Base-by-base conservation (phyloP, 2,888 invertebrate genomes). In the Cataglyphis livida region DNA sequence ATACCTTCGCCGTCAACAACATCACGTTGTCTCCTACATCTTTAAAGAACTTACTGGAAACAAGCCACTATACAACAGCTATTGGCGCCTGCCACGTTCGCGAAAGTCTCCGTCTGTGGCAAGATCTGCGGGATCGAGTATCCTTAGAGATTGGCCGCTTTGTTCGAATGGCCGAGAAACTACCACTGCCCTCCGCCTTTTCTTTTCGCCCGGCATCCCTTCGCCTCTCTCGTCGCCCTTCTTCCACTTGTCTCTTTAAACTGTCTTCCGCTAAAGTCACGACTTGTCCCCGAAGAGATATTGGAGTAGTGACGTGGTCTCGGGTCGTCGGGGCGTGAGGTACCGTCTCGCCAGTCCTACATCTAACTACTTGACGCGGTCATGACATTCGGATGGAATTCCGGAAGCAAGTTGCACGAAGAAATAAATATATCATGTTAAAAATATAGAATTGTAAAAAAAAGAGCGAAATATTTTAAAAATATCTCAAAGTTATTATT, bases 81-180 rank as follows among this genome's bases (percentile, higher is more conserved):
- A 54, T 61, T 79, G 81, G 76, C 84, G 79, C 66, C 76, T 74
- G 68, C 79, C 75, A 84, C 83, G 87, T 88, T 86, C 81, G 86
- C 85, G 86, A 90, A 86, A 86, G 71, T 61, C 81, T 79, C 1
- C 18, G 61, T 57, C 32, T 35, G 68, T 18, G 48, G 73, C 57
- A 79, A 85, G 78, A 79, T 84, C 65, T 64, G 84, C 75, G 59
- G 70, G 64, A 78, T 85, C 85, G 84, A 81, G 83, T 82, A 78
- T 70, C 81, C 82, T 25, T 84, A 89, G 89, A 90, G 89, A 91
- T 91, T 90, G 87, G 86, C 85, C 83, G 84, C 86, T 91, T 90
- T 90, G 89, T 90, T 90, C 85, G 84, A 87, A 88, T 84, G 81
- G 62, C 81, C 75, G 68, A 82, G 64, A 75, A 83, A 78, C 81